These are phyloP conservation scores for Nymphalis polychloros DNA, from an alignment of 2,888 invertebrate species.

Conservation along the genomic window DNA sequence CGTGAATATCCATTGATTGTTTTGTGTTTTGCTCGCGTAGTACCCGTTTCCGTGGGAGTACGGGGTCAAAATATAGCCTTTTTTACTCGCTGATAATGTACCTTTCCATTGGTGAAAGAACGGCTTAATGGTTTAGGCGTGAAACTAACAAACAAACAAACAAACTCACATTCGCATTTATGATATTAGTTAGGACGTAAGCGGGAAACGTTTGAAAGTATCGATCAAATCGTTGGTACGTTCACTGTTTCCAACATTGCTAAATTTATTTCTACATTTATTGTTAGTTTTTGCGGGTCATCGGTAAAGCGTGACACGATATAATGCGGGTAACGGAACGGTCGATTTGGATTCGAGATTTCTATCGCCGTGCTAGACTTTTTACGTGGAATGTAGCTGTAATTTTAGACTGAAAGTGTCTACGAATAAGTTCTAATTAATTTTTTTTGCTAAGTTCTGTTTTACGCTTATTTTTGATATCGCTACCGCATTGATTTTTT, in stretches of 20 bases:
- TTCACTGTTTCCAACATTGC: slow-evolving; percentile 8
- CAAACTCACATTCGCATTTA: too few species aligned
- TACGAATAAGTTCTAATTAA: not conserved
- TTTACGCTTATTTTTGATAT: not conserved
- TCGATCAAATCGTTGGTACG: not conserved
- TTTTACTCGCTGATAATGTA: too few species aligned
- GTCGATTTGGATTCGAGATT: slow-evolving; percentile 13
- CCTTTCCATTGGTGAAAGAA: too few species aligned
- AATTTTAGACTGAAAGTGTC: slow-evolving; percentile 3
- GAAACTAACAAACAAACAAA: too few species aligned
- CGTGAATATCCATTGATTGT: too few species aligned
- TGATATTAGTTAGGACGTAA: too few species aligned
- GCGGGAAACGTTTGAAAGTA: too few species aligned
- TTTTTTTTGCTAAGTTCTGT: not conserved
- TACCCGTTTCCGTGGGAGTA: too few species aligned
- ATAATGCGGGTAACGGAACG: slow-evolving; percentile 26
- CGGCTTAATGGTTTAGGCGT: too few species aligned
- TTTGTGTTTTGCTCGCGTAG: too few species aligned
- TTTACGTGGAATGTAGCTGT: not conserved
- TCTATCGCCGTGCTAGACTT: not conserved
- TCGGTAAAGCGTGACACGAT: slow-evolving; percentile 27
- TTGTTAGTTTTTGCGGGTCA: slow-evolving; percentile 17
- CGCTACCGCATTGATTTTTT: not conserved
- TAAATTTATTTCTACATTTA: slow-evolving; percentile 18
- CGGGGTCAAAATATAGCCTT: too few species aligned